Base-by-base conservation (phyloP, 1,140 invertebrate species). In the Formica selysi region DNA sequence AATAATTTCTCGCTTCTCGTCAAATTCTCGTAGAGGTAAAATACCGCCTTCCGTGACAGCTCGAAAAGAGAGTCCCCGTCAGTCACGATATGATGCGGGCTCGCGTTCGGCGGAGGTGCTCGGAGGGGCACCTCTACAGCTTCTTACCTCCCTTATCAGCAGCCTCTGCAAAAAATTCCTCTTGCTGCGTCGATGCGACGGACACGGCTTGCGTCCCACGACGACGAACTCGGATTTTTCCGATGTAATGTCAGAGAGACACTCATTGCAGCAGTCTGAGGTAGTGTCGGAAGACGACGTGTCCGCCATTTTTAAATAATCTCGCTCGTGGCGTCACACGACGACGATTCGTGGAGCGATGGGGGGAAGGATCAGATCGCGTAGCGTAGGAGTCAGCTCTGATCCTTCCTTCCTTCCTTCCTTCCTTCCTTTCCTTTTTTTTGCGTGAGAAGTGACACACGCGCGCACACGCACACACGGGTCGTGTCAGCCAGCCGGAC, bases 301-400 rank as follows among this genome's bases (percentile, higher is more conserved):
- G 92, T 95, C 94, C 92, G 94, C 94, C 94, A 95, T 95, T 95
- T 95, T 95, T 95, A 95, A 95, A 95, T 95, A 95, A 94, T 93
- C 93, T 92, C 86, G 87, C 76, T 68, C 64, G 76, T 78, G 76
- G 57, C 79, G 74, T 76, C 79, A 51, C 48, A 59, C 48, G 64
- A 38, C 32, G 32, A 32, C 32, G 32, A 32, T 1, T 32, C 32
- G 32, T 4, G 32, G 32, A 29, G 26, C 26, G 26, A 29, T 29
- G 26, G 26, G 26, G 26, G 26, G 26, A 22, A 22, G 22, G 22
- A 22, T 22, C 26, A 29, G 26, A 29, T 29, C 26, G 26, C 26
- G 26, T 1, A 29, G 26, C 26, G 26, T 1, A 29, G 26, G 26
- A 29, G 26, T 29, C 26, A 29, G 26, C 26, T 29, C 26, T 29